Evolutionary conservation across 2,113 vertebrate genomes (phyloP).

Genomic region (Kryptolebias marmoratus): DNA sequence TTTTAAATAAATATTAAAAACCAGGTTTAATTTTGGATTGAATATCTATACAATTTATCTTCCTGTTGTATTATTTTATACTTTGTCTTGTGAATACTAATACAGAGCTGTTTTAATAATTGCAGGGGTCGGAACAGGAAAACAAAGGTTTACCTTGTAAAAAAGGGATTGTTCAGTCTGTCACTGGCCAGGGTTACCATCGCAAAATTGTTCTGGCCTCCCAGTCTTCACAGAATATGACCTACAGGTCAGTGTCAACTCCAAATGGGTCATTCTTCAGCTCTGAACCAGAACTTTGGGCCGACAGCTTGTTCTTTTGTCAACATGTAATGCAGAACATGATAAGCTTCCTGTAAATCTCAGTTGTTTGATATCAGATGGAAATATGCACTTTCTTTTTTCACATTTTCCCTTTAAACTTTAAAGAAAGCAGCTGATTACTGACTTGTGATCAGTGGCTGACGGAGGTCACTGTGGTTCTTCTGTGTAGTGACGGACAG

Average conservation of each 20-base stretch:
- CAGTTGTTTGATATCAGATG: no score
- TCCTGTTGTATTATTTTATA: neutral
- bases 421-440: no score
- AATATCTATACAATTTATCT: neutral
- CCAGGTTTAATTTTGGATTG: neutral
- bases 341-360: no score
- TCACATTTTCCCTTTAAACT: no score
- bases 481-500: slow-evolving; percentile 88
- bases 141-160: slow-evolving; percentile 97
- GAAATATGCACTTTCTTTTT: no score
- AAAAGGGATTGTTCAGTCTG: slow-evolving; percentile 98
- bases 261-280: neutral
- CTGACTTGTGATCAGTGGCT: neutral
- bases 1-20: no score
- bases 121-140: slow-evolving; percentile 94
- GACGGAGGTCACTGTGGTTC: neutral
- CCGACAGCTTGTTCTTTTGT: neutral
- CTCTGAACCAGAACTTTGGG: neutral
- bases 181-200: slow-evolving; percentile 96
- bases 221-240: slow-evolving; percentile 92
- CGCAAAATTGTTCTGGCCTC: slow-evolving; percentile 97
- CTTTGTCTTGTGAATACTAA: neutral
- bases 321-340: neutral
- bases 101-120: slow-evolving; percentile 2
- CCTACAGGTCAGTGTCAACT: slow-evolving; percentile 89